Percentiles rank a stretch among this genome's conserved stretches.
Evolutionary conservation across 2,113 vertebrate genomes (phyloP).

Genomic region (Catharus minimus): DNA sequence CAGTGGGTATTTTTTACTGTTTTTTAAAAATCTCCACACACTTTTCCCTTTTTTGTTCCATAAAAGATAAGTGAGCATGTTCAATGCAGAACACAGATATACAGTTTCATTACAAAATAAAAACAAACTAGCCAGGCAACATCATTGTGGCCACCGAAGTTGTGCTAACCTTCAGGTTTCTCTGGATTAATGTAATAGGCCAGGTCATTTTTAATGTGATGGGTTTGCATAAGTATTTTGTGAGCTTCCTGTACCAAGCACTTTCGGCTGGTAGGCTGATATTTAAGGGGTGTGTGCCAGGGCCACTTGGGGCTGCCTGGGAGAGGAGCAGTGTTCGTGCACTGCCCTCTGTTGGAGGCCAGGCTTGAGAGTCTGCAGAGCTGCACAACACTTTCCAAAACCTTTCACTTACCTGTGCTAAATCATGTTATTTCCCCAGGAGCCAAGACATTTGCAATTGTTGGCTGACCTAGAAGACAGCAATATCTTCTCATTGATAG

Average conservation of each 20-base stretch:
- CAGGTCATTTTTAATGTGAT: not conserved
- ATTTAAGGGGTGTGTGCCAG: accelerated
- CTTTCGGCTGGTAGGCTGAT: not conserved
- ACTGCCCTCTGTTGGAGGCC: slow-evolving; percentile 15
- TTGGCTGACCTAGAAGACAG: slow-evolving; percentile 93
- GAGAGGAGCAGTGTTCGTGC: not conserved
- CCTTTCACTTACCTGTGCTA: not conserved
- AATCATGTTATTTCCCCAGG: slow-evolving; percentile 70
- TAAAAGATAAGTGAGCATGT: not conserved
- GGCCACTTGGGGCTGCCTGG: not conserved
- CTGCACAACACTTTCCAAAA: not conserved
- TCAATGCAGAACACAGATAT: not conserved
- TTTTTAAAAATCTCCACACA: not conserved
- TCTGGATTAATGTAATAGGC: not conserved
- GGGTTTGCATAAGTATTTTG: not conserved
- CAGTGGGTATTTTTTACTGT: not conserved
- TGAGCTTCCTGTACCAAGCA: not conserved
- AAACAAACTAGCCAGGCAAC: not conserved
- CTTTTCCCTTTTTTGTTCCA: not conserved
- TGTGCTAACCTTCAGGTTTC: not conserved
- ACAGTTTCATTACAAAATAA: not conserved
- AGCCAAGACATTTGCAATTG: slow-evolving; percentile 94
- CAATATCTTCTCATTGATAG: slow-evolving; percentile 87
- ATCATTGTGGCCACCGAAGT: not conserved
- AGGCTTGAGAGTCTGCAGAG: not conserved